Evolutionary conservation across 1,140 invertebrate species (phyloP).

Genomic region (Orius insidiosus): DNA sequence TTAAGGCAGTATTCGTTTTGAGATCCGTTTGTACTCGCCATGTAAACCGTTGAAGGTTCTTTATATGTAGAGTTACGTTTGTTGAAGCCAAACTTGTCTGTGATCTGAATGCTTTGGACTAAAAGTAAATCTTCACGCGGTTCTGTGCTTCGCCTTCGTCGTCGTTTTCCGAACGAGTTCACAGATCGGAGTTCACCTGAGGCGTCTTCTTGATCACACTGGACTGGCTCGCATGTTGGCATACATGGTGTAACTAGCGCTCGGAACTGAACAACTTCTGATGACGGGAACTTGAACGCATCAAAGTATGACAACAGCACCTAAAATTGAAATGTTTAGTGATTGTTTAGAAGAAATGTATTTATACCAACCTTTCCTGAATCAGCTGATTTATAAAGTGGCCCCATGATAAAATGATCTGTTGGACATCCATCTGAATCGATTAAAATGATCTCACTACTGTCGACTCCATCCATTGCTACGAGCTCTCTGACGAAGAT

Average conservation of each 20-base stretch:
- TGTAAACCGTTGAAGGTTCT: conserved; percentile 30
- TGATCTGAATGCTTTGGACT: conserved; percentile 80
- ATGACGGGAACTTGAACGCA: conserved; percentile 90
- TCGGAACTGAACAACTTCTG: conserved; percentile 84
- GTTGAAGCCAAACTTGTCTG: conserved; percentile 77
- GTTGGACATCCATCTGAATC: conserved; percentile 84
- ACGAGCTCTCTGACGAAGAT: conserved; percentile 87
- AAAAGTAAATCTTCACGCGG: conserved; percentile 65
- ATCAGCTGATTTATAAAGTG: conserved; percentile 59
- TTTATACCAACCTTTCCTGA: conserved; percentile 34
- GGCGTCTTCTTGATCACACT: conserved; percentile 62
- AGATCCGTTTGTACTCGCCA: conserved; percentile 29
- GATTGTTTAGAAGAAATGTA: neutral
- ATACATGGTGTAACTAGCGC: conserved; percentile 85
- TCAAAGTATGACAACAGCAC: conserved; percentile 82
- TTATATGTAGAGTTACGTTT: conserved; percentile 25
- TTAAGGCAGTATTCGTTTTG: conserved; percentile 52
- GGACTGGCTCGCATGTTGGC: conserved; percentile 76
- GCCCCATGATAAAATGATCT: conserved; percentile 83
- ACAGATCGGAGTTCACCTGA: conserved; percentile 63
- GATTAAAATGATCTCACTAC: conserved; percentile 78
- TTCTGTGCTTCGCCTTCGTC: conserved; percentile 26
- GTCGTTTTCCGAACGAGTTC: conserved; percentile 59
- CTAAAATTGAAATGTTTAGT: conserved; percentile 25
- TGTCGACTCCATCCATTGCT: conserved; percentile 84